Base-by-base conservation (phyloP, 2,113 vertebrate species). In the Beaufortia kweichowensis region DNA sequence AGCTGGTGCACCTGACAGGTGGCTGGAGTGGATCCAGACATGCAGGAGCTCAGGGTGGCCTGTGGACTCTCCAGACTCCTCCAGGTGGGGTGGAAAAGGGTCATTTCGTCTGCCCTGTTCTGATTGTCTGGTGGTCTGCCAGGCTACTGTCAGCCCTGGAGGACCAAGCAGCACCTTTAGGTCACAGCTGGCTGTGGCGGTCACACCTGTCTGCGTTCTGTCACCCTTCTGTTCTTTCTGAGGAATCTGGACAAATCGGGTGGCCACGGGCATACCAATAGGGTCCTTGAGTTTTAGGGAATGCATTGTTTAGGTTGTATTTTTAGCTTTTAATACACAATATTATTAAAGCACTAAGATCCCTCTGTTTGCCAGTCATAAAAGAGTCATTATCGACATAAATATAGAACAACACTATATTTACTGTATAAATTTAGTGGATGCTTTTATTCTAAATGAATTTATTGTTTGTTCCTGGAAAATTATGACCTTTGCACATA, bases 111-210 rank as follows among this genome's bases (percentile, higher is more conserved):
- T 65, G 60, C 57, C 39, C 39, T 60, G 55, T 57, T 57, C n/a
- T 35, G 50, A 60, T 41, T 63, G 39, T 76, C 82, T 75, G 79
- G 70, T 78, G 71, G 61, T 70, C 75, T 78, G 82, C 82, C 79
- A 67, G 50, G 48, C 48, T 56, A 61, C 57, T 59, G 75, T 80
- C 81, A 80, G 31, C 9, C 24, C 65, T 78, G 33, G 50, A 60
- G 61, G 75, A 50, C 69, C 79, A 53, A 59, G 73, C 73, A 23
- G 76, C 79, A 81, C 43, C 56, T 50, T 28, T 59, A 67, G 78
- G 78, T 83, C 82, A 83, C 75, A 83, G 79, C 79, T 83, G 82
- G 71, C 55, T 59, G 60, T 74, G 70, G 60, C 19, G 64, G 75
- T 74, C 78, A 77, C 78, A 83, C 78, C 75, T 80, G 78, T 77